Conservation (phyloP, 2,797 vertebrate species). For the Enteromius fasciolatus region DNA sequence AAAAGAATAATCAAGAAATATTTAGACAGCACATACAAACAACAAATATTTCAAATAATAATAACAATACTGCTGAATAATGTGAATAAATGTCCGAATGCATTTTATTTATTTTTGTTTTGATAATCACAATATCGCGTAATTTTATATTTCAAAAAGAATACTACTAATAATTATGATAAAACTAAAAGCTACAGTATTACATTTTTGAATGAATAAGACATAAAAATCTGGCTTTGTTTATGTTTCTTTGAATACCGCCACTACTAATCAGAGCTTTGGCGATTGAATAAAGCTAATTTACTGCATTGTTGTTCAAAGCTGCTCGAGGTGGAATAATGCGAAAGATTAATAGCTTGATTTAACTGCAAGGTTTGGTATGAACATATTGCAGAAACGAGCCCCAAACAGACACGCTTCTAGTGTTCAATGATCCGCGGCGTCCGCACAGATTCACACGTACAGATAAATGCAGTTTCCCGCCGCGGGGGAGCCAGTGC, state of each 20-base stretch:
- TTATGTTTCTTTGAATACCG: constrained; percentile 71
- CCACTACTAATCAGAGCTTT: constrained; percentile 66
- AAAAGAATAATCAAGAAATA: too few relatives aligned
- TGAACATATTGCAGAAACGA: not conserved
- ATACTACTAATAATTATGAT: too few relatives aligned
- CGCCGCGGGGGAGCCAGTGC: not conserved
- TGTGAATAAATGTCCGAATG: too few relatives aligned
- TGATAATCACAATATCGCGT: too few relatives aligned
- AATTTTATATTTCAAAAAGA: too few relatives aligned
- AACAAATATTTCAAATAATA: too few relatives aligned
- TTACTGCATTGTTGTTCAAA: constrained; percentile 55
- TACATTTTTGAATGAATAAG: too few relatives aligned
- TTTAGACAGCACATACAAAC: too few relatives aligned
- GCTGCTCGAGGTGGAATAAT: constrained; percentile 10
- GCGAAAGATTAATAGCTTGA: constrained; percentile 73
- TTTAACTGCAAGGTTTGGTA: constrained; percentile 69
- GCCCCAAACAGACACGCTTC: not conserved
- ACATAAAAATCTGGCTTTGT: constrained; percentile 65
- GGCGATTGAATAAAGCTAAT: constrained; percentile 58
- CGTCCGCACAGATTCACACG: not conserved
- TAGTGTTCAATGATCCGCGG: not conserved
- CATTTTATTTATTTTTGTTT: too few relatives aligned
- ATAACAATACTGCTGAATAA: too few relatives aligned
- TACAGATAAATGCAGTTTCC: not conserved
- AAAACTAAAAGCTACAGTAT: too few relatives aligned